Conservation (phyloP, 2,888 invertebrate genomes). For the Nomada fabriciana region DNA sequence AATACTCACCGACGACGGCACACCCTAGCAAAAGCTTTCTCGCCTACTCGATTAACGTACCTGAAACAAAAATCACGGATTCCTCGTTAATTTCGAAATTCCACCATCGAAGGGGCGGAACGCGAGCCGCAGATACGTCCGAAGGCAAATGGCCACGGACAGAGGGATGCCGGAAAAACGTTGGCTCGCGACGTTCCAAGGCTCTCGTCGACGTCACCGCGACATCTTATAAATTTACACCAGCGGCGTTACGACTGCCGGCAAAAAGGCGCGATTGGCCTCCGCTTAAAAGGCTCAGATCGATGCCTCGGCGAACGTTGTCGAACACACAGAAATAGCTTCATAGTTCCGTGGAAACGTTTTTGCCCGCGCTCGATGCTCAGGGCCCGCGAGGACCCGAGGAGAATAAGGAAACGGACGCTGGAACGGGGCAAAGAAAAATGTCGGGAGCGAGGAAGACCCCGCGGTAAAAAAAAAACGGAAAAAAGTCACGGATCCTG, state of each 20-base stretch:
- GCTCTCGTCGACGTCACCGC: conserved; percentile 22
- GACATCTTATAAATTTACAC: conserved; percentile 62
- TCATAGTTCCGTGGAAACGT: conserved; percentile 63
- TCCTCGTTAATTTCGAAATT: conserved; percentile 35
- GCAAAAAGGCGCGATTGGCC: conserved; percentile 39
- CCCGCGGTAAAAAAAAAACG: background rate
- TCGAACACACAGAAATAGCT: conserved; percentile 67
- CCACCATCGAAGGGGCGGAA: background rate
- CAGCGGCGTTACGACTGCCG: conserved; percentile 23
- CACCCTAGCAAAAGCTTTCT: background rate
- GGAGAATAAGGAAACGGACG: conserved; percentile 38
- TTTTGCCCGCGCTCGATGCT: conserved; percentile 35
- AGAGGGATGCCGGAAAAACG: conserved; percentile 21
- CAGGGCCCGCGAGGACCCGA: background rate
- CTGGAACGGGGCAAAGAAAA: conserved; percentile 48
- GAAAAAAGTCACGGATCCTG: conserved; percentile 47
- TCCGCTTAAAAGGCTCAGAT: conserved; percentile 59
- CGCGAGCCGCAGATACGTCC: conserved; percentile 5
- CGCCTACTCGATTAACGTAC: conserved; percentile 38
- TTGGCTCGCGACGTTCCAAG: background rate
- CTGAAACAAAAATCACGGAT: conserved; percentile 47
- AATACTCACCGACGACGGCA: conserved; percentile 21
- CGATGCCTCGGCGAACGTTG: conserved; percentile 64
- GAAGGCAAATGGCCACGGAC: conserved; percentile 31
- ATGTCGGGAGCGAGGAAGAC: conserved; percentile 45